Conservation (phyloP, 2,113 vertebrate genomes). For the Neodon shergylaensis region DNA sequence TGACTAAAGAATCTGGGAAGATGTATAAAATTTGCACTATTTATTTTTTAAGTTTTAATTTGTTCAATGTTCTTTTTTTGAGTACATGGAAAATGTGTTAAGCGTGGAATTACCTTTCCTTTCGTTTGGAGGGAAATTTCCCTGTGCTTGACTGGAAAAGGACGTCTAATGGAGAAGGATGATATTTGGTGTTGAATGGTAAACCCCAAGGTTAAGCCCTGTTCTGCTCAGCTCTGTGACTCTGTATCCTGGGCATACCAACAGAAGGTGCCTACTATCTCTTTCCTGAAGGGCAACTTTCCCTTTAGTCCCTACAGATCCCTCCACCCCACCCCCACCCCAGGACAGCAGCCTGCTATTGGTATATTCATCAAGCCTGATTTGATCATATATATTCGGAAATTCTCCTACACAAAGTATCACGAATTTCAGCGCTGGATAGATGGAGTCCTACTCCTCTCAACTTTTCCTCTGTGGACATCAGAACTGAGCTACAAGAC, state of each 20-base stretch:
- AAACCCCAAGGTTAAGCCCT: not conserved
- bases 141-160: not conserved
- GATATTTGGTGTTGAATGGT: not conserved
- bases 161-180: not conserved
- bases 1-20: not conserved
- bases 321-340: not conserved
- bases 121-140: not conserved
- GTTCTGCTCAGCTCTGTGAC: not conserved
- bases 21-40: not conserved
- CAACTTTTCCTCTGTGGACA: not conserved
- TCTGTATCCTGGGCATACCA: not conserved
- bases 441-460: not conserved
- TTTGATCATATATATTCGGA: slow-evolving; percentile 18
- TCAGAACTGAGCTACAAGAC: not conserved
- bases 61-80: not conserved
- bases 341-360: not conserved
- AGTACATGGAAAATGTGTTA: not conserved
- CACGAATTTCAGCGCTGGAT: slow-evolving; percentile 5
- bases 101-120: not conserved
- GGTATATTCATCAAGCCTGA: not conserved
- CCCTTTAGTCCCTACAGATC: not conserved
- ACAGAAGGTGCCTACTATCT: not conserved
- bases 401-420: not conserved
- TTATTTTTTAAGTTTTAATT: not conserved
- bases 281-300: not conserved